Base-by-base conservation (phyloP, 1,140 invertebrate species). In the Sinonovacula constricta region DNA sequence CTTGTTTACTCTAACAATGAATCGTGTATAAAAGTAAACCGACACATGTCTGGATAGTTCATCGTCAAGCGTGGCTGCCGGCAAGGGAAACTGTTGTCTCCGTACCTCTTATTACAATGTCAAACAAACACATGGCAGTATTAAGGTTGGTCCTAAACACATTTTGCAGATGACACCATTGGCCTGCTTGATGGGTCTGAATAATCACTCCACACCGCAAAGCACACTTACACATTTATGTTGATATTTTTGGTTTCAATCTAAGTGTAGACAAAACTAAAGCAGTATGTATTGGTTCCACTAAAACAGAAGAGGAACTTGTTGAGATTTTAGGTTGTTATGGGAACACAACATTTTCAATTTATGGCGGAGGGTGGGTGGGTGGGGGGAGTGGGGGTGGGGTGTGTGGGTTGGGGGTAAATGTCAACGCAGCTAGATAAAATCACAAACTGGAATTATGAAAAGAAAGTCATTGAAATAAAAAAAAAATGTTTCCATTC, bases 141-240 rank as follows among this genome's bases (percentile, higher is more conserved):
- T n/a, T n/a, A n/a, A n/a, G n/a, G n/a, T n/a, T n/a, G n/a, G n/a
- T n/a, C n/a, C n/a, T n/a, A 68, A 39, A 67, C 36, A 3, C 54
- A 80, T 24, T 77, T 62, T 70, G 59, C 70, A 18, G 70, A 76
- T 76, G 76, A 82, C 30, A 80, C 74, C 12, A 30, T 51, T 39
- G 26, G 72, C 36, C 59, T 66, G 5, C 22, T 79, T 18, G 80
- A 82, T 56, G 77, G 81, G 12, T 76, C 77, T 3, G 36, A 39
- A 26, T 22, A 53, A 24, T 82, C 77, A 14, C 26, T 82, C 0
- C 12, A 51, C 18, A 30, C 30, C 22, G 15, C 74, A 28, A 18
- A 77, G 2, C 12, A 56, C 10, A n/a, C 31, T 3, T 71, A n/a
- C 18, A 71, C n/a, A n/a, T 34, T 3, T 77, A 53, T 72, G 59